These are phyloP conservation scores for Troilus luridus DNA, from an alignment of 2,888 invertebrate species.

Conservation along the genomic window DNA sequence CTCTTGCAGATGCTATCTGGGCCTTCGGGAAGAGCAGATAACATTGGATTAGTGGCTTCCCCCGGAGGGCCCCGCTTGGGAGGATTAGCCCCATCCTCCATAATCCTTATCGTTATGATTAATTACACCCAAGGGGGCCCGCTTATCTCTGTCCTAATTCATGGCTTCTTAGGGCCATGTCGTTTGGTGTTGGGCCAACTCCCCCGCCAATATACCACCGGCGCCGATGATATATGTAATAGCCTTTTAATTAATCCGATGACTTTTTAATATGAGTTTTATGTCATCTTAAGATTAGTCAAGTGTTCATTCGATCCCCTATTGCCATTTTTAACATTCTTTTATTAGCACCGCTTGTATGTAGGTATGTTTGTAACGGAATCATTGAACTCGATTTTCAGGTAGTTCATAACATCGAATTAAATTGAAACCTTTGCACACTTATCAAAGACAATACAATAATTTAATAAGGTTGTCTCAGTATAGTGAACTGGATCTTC, in stretches of 20 bases:
- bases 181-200: not conserved
- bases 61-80: not conserved
- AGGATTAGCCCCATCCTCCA: not conserved
- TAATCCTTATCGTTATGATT: conserved; percentile 33
- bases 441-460: no score
- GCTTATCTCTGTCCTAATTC: conserved; percentile 4
- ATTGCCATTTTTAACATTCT: no score
- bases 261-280: not conserved
- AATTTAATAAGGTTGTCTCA: no score
- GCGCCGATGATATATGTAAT: not conserved
- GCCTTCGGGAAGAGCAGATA: not conserved
- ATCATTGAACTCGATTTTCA: no score
- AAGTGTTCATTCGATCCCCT: no score
- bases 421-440: no score
- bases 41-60: not conserved
- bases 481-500: no score
- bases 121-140: not conserved
- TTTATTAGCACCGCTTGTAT: no score
- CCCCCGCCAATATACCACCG: not conserved
- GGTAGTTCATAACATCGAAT: no score
- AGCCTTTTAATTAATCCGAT: not conserved
- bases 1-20: not conserved
- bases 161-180: not conserved
- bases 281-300: no score
- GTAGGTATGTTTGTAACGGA: no score